A percentile compares a stretch with the other conserved stretches of the same genome.
phyloP scores from a whole-genome alignment of 2,797 vertebrate genomes.

The Anniella stebbinsi region DNA sequence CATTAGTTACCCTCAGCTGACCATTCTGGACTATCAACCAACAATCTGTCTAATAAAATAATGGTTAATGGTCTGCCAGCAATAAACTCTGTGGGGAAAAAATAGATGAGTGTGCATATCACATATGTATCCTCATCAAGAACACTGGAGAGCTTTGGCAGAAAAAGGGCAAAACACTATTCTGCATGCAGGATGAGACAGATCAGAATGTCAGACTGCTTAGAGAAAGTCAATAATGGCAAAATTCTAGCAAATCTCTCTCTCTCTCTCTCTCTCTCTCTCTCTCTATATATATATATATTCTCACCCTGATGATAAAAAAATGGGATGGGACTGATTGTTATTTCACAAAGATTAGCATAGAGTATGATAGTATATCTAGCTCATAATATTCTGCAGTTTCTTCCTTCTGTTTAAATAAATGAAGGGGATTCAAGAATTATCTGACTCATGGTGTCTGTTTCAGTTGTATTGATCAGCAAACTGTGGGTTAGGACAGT shows the following conservation, averaged over 20 bases:
- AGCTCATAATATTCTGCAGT: not conserved
- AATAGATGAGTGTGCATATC: not conserved
- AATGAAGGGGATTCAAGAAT: not conserved
- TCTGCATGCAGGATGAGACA: not conserved
- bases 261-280: no score
- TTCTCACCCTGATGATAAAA: not conserved
- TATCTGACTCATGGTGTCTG: not conserved
- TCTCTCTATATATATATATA: no score
- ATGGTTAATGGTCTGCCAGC: not conserved
- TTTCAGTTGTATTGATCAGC: constrained; percentile 20
- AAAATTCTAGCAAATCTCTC: no score
- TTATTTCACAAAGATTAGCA: not conserved
- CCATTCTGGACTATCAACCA: not conserved
- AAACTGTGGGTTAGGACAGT: constrained; percentile 19
- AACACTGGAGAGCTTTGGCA: no score
- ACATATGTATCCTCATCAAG: not conserved
- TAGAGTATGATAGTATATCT: not conserved
- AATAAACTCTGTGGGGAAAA: not conserved
- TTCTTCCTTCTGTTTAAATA: not conserved
- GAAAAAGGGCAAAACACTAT: not conserved
- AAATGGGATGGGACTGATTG: not conserved
- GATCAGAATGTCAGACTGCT: not conserved
- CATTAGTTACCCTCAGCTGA: not conserved
- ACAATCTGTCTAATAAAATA: not conserved
- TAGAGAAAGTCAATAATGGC: not conserved